Evolutionary conservation across 2,888 invertebrate species (phyloP).

Genomic region (Caenorhabditis wallacei): DNA sequence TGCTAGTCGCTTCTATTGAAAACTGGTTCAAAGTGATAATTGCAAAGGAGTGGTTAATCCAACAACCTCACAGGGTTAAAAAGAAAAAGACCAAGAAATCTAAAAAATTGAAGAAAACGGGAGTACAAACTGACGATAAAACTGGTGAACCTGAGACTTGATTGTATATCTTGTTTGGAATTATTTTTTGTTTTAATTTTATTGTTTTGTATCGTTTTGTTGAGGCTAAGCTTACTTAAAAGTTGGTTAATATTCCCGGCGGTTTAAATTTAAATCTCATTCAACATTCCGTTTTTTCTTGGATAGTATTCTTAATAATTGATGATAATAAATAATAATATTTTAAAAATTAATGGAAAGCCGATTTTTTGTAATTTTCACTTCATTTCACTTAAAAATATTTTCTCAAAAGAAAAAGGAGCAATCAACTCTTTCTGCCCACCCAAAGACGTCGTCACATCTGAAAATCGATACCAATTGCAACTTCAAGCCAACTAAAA

Average conservation of each 20-base stretch:
- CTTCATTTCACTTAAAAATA: too few relatives aligned
- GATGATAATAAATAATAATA: background rate
- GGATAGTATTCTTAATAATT: background rate
- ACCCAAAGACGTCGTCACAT: slow-evolving; percentile 38
- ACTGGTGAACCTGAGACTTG: background rate
- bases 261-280: background rate
- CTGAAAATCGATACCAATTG: slow-evolving; percentile 10
- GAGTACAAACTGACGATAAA: too few relatives aligned
- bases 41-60: slow-evolving; percentile 12
- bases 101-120: background rate
- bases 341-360: background rate
- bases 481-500: background rate
- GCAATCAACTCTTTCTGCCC: slow-evolving; percentile 30
- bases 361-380: too few relatives aligned
- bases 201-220: too few relatives aligned
- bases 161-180: too few relatives aligned
- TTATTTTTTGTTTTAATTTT: too few relatives aligned
- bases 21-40: slow-evolving; percentile 26
- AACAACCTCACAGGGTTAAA: background rate
- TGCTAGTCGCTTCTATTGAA: slow-evolving; percentile 7
- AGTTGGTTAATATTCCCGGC: too few relatives aligned
- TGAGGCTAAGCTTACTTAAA: too few relatives aligned
- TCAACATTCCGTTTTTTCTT: background rate
- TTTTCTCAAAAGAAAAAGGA: background rate
- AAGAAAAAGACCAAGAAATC: background rate